Conservation (phyloP, 2,888 invertebrate genomes). For the Philereme transversata region DNA sequence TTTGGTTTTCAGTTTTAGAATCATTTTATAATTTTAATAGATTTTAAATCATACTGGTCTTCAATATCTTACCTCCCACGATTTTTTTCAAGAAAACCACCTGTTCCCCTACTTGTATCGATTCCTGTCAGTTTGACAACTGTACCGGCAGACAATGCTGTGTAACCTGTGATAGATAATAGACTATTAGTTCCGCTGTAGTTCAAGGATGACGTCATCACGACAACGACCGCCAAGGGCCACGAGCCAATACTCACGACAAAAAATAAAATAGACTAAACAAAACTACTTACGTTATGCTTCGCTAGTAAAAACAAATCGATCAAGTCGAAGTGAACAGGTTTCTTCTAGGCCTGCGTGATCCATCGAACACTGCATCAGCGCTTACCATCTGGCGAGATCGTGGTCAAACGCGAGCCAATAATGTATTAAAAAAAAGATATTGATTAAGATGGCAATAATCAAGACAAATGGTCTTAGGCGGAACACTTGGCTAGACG, state of each 20-base stretch:
- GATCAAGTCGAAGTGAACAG: no score
- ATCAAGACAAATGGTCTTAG: no score
- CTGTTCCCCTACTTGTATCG: slow-evolving; percentile 3
- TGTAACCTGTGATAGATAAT: slow-evolving; percentile 23
- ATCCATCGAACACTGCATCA: no score
- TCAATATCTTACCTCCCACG: background rate
- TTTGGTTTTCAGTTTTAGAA: no score
- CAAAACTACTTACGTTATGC: slow-evolving; percentile 14
- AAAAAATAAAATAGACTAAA: slow-evolving; percentile 30
- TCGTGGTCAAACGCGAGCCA: no score
- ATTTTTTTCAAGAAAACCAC: slow-evolving; percentile 1
- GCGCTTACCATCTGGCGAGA: no score
- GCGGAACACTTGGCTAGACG: no score
- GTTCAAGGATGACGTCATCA: slow-evolving; percentile 30
- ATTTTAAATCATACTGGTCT: no score
- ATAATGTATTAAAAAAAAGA: no score
- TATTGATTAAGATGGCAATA: no score
- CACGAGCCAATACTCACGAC: slow-evolving; percentile 22
- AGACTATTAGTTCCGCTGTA: slow-evolving; percentile 29
- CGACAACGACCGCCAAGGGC: slow-evolving; percentile 30
- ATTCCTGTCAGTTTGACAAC: background rate
- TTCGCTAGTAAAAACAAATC: background rate
- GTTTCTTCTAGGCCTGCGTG: no score
- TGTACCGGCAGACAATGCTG: slow-evolving; percentile 4
- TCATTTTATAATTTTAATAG: no score